phyloP scores from a whole-genome alignment of 1,140 invertebrate genomes.

The Palaemon carinicauda region DNA sequence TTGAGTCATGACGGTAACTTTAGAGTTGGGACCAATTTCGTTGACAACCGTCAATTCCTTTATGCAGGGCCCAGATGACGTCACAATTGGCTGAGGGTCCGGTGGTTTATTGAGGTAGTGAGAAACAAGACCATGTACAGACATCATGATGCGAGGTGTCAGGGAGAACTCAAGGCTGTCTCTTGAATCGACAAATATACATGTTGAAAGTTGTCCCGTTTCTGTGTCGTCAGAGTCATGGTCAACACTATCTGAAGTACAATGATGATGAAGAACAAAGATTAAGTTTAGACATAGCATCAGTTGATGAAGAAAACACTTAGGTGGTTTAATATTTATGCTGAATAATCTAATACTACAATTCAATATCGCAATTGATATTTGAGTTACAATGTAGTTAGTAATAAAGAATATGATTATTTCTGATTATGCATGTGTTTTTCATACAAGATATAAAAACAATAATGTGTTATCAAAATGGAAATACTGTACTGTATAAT shows the following conservation, averaged over 20 bases:
- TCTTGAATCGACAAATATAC: slow-evolving; percentile 74
- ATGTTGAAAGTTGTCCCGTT: slow-evolving; percentile 69
- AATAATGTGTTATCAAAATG: no score
- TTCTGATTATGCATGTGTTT: no score
- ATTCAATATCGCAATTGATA: no score
- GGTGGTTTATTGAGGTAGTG: slow-evolving; percentile 23
- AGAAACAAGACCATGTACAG: slow-evolving; percentile 1
- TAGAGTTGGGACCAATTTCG: slow-evolving; percentile 71
- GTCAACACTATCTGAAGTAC: not conserved
- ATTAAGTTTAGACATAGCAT: not conserved
- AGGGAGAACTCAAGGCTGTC: slow-evolving; percentile 76
- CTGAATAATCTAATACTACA: no score
- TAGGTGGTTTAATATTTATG: no score
- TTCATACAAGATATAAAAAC: no score
- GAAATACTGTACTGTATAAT: no score
- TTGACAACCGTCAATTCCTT: slow-evolving; percentile 67
- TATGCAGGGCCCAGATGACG: not conserved
- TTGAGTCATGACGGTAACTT: slow-evolving; percentile 68
- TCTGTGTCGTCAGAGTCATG: not conserved
- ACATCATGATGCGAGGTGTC: slow-evolving; percentile 67
- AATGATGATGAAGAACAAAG: not conserved
- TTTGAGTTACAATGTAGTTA: no score
- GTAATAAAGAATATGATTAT: no score
- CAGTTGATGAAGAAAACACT: no score
- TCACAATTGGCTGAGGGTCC: slow-evolving; percentile 10